phyloP scores from a whole-genome alignment of 2,888 invertebrate species.

The Rhingia campestris region DNA sequence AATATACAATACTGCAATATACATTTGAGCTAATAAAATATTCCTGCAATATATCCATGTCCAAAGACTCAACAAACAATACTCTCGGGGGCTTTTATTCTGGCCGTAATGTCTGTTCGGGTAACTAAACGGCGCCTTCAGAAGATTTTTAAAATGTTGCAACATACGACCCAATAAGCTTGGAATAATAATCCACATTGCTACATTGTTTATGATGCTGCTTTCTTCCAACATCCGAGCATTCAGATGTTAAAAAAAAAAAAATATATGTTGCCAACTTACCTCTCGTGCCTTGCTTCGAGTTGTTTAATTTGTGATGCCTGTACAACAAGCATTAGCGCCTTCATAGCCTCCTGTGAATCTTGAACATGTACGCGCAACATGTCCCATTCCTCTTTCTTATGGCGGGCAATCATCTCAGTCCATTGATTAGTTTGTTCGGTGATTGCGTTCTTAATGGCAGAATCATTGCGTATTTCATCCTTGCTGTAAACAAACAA shows the following conservation, averaged over 20 bases:
- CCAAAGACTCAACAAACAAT: too few species aligned
- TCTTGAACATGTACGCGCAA: conserved; percentile 92
- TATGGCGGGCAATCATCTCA: conserved; percentile 92
- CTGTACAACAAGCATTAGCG: conserved; percentile 93
- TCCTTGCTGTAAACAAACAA: conserved; percentile 86
- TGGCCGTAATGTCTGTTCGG: too few species aligned
- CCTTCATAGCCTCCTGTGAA: conserved; percentile 88
- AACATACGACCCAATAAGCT: too few species aligned
- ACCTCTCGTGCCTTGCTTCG: conserved; percentile 91
- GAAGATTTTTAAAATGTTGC: too few species aligned
- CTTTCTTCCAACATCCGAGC: too few species aligned
- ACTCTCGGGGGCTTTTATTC: too few species aligned
- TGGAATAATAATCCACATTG: too few species aligned
- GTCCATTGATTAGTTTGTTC: conserved; percentile 98
- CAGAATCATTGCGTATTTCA: conserved; percentile 90
- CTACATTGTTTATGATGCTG: too few species aligned
- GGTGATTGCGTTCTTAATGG: conserved; percentile 91
- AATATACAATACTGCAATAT: too few species aligned
- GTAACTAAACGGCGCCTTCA: too few species aligned
- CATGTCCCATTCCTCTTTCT: conserved; percentile 92
- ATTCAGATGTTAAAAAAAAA: not conserved
- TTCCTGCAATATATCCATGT: too few species aligned
- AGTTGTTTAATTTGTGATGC: conserved; percentile 93
- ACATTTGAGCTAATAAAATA: too few species aligned
- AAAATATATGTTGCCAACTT: not conserved